Percentiles rank a stretch among this genome's conserved stretches.
Conservation (phyloP, 1,140 invertebrate species). For the Drosophila orosa region DNA sequence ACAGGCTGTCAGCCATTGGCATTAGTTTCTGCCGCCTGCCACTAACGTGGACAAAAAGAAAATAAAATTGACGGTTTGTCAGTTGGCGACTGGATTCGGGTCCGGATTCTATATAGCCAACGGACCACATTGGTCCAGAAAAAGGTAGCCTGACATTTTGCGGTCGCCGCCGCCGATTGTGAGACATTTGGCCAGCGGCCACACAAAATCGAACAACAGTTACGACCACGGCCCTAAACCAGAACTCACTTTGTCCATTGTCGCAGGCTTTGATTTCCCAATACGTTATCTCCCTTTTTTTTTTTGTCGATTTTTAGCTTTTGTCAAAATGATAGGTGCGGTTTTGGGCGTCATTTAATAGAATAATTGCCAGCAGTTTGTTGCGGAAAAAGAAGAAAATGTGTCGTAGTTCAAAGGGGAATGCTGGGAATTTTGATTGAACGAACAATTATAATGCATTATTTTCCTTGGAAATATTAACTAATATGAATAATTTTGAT, state of each 20-base stretch:
- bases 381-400: not conserved
- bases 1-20: conserved; percentile 60
- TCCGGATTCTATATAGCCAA: conserved; percentile 10
- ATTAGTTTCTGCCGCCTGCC: conserved; percentile 46
- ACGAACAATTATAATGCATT: not conserved
- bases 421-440: not conserved
- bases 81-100: conserved; percentile 11
- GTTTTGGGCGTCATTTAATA: conserved; percentile 17
- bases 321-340: conserved; percentile 16
- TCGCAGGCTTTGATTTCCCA: conserved; percentile 66
- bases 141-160: conserved; percentile 74
- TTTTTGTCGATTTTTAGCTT: not conserved
- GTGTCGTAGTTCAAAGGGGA: not conserved
- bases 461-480: no score
- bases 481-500: no score
- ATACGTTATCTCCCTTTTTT: conserved; percentile 30
- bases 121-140: conserved; percentile 36
- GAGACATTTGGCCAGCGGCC: conserved; percentile 56
- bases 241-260: conserved; percentile 28
- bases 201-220: conserved; percentile 43
- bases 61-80: conserved; percentile 65
- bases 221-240: conserved; percentile 52
- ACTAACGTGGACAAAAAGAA: conserved; percentile 69
- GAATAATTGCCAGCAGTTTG: conserved; percentile 26
- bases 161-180: conserved; percentile 61